Conservation (phyloP, 2,888 invertebrate genomes). For the Ephialtes manifestator region DNA sequence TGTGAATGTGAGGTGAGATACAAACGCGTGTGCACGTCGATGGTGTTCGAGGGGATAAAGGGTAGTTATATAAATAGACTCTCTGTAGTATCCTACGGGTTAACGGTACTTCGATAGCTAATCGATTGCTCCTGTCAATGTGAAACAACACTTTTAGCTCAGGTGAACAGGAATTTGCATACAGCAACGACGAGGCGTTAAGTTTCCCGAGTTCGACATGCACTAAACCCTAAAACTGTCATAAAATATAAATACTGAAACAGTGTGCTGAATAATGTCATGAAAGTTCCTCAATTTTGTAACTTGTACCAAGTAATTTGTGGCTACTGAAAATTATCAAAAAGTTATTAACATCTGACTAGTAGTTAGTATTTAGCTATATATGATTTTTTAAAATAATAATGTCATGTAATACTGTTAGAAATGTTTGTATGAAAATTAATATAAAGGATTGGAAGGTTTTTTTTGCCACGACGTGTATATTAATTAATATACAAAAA, state of each 20-base stretch:
- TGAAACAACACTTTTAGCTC: constrained; percentile 5
- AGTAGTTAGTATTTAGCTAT: not conserved
- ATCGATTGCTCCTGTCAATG: constrained; percentile 27
- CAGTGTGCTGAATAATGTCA: not conserved
- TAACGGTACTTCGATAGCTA: constrained; percentile 17
- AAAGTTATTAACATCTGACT: not conserved
- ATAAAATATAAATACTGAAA: not conserved
- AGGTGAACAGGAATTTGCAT: not conserved
- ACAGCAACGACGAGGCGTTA: not conserved
- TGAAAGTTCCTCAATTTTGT: not conserved
- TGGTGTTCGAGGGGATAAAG: constrained; percentile 1
- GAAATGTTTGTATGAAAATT: no score
- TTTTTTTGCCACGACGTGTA: no score
- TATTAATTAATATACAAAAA: no score
- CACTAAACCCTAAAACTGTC: not conserved
- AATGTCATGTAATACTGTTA: no score
- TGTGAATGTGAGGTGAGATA: not conserved
- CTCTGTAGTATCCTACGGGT: constrained; percentile 2
- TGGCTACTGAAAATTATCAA: not conserved
- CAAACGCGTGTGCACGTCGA: not conserved
- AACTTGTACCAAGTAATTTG: not conserved
- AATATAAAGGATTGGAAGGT: no score
- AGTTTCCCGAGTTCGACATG: constrained; percentile 11
- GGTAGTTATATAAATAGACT: constrained; percentile 24
- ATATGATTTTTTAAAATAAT: no score